phyloP scores from a whole-genome alignment of 2,888 invertebrate species.

The Cacoxenus indagator region DNA sequence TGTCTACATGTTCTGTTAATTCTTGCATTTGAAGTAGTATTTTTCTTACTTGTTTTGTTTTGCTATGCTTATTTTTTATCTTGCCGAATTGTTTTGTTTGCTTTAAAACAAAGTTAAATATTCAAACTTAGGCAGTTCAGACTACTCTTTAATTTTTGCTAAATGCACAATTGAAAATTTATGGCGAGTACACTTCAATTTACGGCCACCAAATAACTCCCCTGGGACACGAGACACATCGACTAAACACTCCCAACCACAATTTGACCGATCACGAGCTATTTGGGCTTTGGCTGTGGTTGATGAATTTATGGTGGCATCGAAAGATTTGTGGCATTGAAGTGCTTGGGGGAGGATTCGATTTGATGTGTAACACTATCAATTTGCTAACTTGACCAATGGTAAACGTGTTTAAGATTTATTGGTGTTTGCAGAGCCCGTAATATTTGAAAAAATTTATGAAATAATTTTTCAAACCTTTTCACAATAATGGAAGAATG shows the following conservation, averaged over 20 bases:
- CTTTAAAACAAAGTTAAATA: too few species aligned
- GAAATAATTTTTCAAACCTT: neutral
- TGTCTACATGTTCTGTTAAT: neutral
- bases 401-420: neutral
- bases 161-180: conserved; percentile 57
- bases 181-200: conserved; percentile 57
- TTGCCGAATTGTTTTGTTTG: too few species aligned
- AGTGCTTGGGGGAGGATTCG: neutral
- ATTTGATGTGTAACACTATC: neutral
- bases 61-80: too few species aligned
- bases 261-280: conserved; percentile 58
- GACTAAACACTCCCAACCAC: conserved; percentile 52
- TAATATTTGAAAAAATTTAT: neutral
- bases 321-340: conserved; percentile 31
- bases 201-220: conserved; percentile 57
- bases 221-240: conserved; percentile 30
- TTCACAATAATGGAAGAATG: neutral
- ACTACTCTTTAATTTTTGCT: neutral
- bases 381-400: neutral
- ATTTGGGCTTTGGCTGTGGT: conserved; percentile 42
- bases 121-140: neutral
- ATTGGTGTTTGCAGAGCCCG: neutral
- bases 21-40: too few species aligned
- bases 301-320: conserved; percentile 56
- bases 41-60: too few species aligned